A percentile compares a stretch with the other conserved stretches of the same genome.
Evolutionary conservation across 2,888 invertebrate species (phyloP).

Genomic region (Micropterix aruncella): DNA sequence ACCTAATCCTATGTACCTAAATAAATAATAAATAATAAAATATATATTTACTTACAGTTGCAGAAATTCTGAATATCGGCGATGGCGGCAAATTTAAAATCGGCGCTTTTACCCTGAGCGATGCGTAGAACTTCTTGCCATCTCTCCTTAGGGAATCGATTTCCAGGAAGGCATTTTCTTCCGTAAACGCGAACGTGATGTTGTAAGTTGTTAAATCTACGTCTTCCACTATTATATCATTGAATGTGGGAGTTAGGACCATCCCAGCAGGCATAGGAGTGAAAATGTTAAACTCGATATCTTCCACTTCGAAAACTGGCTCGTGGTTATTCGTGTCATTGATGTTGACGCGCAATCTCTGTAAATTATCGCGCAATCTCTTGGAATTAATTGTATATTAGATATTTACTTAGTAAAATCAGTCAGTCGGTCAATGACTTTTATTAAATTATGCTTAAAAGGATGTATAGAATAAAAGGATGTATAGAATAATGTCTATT

Average conservation of each 20-base stretch:
- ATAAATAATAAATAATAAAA: too few relatives aligned
- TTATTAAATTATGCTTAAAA: too few relatives aligned
- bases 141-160: conserved; percentile 18
- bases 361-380: conserved; percentile 15
- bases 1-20: too few relatives aligned
- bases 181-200: conserved; percentile 23
- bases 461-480: too few relatives aligned
- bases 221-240: conserved; percentile 30
- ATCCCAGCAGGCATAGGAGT: conserved; percentile 33
- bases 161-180: conserved; percentile 25
- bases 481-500: too few relatives aligned
- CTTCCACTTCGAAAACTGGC: conserved; percentile 24
- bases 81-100: conserved; percentile 25
- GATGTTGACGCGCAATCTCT: conserved; percentile 26
- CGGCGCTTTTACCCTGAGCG: conserved; percentile 21
- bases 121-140: conserved; percentile 24
- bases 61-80: conserved; percentile 21
- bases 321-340: conserved; percentile 34
- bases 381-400: not conserved
- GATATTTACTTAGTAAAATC: too few relatives aligned
- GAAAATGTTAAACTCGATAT: conserved; percentile 25
- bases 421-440: too few relatives aligned
- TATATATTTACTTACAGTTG: conserved; percentile 28
- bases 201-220: conserved; percentile 35
- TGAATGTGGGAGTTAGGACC: conserved; percentile 26